Evolutionary conservation across 2,797 vertebrate genomes (phyloP), one percentile per base, ranked within the genome.

Genomic region (Alcedo quadribrachys): DNA sequence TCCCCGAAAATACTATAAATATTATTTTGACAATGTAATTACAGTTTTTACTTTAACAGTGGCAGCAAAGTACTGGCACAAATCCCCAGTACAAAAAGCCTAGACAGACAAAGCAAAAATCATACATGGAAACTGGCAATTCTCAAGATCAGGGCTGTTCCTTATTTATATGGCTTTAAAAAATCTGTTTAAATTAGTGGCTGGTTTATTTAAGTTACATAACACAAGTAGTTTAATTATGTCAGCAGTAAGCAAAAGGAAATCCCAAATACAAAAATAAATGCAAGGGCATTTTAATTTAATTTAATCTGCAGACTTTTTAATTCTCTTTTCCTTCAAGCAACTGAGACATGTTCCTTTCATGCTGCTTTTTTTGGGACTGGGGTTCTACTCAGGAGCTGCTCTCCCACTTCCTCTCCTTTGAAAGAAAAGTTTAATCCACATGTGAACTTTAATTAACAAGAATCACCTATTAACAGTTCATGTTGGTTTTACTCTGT

Each of bases 21-120:
- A 98, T 97, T 97, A 97, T 97, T 97, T 97, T 98, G 97, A 98
- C 97, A 98, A 96, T 89, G 84, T 97, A 98, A 98, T 98, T 98
- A 97, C n/a, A 97, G 97, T 92, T 96, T 95, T 97, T 94, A 93
- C 83, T 97, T 96, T 82, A 95, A 95, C 90, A 94, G 90, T 68
- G 93, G 97, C 91, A 97, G 94, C 51, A 89, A 96, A 96, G 89
- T 67, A 70, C 91, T 97, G 96, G 97, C 97, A 96, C 40, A 70
- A 89, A 88, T 53, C 70, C 46, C 32, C 70, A 51, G 69, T 84
- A 85, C 69, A 95, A 86, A 95, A 89, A 93, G 69, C 93, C 81
- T 79, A 84, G 83, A 89, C 51, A 90, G 77, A 93, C 90, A 85
- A 89, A 95, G 93, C 87, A 92, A 92, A 81, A 75, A 94, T 94